phyloP scores from a whole-genome alignment of 2,797 vertebrate species.

The Spatula clypeata region DNA sequence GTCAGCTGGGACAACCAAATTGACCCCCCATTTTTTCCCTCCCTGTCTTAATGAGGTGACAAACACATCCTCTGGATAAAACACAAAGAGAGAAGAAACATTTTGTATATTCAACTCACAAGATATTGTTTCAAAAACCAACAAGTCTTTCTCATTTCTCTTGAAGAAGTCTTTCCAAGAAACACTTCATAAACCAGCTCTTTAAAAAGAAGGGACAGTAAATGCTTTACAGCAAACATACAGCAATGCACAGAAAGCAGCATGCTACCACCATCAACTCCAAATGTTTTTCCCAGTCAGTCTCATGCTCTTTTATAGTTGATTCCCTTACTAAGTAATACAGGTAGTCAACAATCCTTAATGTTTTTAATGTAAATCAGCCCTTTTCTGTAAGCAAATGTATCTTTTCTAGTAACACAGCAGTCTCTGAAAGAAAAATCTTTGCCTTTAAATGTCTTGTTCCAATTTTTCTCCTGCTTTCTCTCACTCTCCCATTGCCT shows the following conservation, averaged over 20 bases:
- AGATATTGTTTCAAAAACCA: not conserved
- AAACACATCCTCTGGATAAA: not conserved
- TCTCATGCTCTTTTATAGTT: constrained; percentile 9
- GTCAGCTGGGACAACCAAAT: not conserved
- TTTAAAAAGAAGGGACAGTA: constrained; percentile 48
- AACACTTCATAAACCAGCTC: constrained; percentile 65
- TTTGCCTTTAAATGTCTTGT: not conserved
- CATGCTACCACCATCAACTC: not conserved
- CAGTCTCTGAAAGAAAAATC: not conserved
- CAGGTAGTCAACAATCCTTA: not conserved
- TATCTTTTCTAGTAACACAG: not conserved
- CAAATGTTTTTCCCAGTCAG: constrained; percentile 13
- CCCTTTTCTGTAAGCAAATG: not conserved
- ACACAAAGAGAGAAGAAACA: not conserved
- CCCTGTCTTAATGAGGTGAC: not conserved
- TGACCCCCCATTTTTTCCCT: not conserved
- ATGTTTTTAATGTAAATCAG: not conserved
- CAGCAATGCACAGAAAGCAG: constrained; percentile 12
- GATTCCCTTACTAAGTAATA: constrained; percentile 28
- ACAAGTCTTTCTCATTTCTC: constrained; percentile 25
- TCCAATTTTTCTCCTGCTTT: not conserved
- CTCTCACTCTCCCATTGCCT: not conserved
- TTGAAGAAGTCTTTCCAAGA: constrained; percentile 47
- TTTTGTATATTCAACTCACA: not conserved
- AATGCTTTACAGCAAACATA: constrained; percentile 26